Evolutionary conservation across 2,888 invertebrate genomes (phyloP).

Genomic region (Eupithecia centaureata): DNA sequence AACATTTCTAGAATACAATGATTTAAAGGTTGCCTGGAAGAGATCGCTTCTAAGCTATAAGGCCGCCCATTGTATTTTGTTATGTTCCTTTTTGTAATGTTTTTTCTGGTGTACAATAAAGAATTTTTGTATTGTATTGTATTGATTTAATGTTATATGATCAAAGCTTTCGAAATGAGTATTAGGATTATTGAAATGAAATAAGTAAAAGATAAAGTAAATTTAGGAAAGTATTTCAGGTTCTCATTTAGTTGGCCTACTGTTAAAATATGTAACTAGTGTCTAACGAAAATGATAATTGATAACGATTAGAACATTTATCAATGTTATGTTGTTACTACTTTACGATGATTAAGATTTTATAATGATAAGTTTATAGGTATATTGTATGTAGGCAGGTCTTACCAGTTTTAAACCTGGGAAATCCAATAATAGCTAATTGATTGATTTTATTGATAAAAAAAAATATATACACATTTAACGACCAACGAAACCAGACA

Average conservation of each 20-base stretch:
- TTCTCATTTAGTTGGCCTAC: not conserved
- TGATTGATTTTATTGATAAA: conserved; percentile 3
- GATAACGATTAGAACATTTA: conserved; percentile 27
- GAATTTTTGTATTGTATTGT: no score
- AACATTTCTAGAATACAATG: not conserved
- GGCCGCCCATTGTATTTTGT: no score
- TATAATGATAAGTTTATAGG: conserved; percentile 16
- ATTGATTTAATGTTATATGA: not conserved
- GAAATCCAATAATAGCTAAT: conserved; percentile 4
- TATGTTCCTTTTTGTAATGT: no score
- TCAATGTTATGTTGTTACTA: conserved; percentile 2
- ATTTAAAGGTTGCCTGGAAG: no score
- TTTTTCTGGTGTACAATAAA: no score
- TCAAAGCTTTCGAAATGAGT: not conserved
- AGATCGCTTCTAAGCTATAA: no score
- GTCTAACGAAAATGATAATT: conserved; percentile 18
- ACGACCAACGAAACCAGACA: conserved; percentile 5
- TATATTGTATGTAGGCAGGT: conserved; percentile 25
- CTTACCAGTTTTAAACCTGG: not conserved
- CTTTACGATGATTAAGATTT: conserved; percentile 9
- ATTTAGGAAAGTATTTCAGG: not conserved
- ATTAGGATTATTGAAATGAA: not conserved
- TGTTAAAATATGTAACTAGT: conserved; percentile 7
- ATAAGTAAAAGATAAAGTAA: not conserved
- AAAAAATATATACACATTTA: not conserved